Evolutionary conservation across 2,797 vertebrate species (phyloP).

Genomic region (Scolopax bukidnonensis): DNA sequence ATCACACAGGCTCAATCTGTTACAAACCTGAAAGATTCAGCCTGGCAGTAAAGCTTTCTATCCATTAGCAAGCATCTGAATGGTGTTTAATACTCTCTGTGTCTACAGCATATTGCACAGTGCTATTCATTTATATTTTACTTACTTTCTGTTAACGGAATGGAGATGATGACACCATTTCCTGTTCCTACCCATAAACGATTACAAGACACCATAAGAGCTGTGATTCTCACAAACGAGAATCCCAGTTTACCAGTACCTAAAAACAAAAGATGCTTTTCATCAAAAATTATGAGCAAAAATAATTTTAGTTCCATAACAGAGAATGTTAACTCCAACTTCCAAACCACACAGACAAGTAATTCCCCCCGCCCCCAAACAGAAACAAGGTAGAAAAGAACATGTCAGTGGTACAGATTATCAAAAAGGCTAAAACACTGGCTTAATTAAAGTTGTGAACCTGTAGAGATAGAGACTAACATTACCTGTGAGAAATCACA

Average conservation of each 20-base stretch:
- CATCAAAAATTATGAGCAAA: slow-evolving; percentile 63
- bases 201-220: slow-evolving; percentile 93
- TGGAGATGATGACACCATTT: slow-evolving; percentile 98
- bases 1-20: not conserved
- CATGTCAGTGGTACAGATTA: not conserved
- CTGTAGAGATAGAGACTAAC: not conserved
- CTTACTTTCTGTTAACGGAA: slow-evolving; percentile 95
- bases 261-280: slow-evolving; percentile 72
- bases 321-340: slow-evolving; percentile 30
- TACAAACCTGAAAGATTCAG: not conserved
- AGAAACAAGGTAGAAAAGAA: not conserved
- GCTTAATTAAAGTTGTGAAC: not conserved
- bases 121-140: slow-evolving; percentile 50
- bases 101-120: slow-evolving; percentile 45
- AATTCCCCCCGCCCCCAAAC: slow-evolving; percentile 10
- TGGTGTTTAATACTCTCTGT: not conserved
- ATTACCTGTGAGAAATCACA: not conserved
- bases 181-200: slow-evolving; percentile 98
- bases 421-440: not conserved
- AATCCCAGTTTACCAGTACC: slow-evolving; percentile 98
- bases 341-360: not conserved
- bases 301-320: slow-evolving; percentile 5
- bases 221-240: slow-evolving; percentile 98
- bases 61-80: slow-evolving; percentile 23
- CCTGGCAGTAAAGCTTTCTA: not conserved